Evolutionary conservation across 1,140 invertebrate species (phyloP).

Genomic region (Eufriesea mexicana): DNA sequence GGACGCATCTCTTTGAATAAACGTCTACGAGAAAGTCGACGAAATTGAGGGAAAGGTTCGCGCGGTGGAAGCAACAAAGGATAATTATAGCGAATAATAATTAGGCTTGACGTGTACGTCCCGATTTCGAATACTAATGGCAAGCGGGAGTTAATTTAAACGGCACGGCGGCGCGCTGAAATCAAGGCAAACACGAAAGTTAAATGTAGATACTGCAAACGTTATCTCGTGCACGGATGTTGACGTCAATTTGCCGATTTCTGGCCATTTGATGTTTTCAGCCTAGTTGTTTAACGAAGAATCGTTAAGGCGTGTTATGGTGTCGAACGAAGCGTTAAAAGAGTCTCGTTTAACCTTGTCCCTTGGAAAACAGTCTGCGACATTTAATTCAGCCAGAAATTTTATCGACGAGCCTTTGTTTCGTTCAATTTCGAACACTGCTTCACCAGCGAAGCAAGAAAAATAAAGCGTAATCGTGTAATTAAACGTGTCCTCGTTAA

Average conservation of each 20-base stretch:
- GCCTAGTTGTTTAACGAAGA: background rate
- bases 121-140: slow-evolving; percentile 33
- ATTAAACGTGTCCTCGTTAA: slow-evolving; percentile 16
- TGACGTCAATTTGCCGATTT: slow-evolving; percentile 40
- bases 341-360: no score
- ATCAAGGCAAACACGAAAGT: slow-evolving; percentile 45
- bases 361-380: no score
- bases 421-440: background rate
- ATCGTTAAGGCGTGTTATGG: background rate
- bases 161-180: background rate
- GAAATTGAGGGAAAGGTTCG: background rate
- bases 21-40: background rate
- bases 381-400: no score
- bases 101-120: slow-evolving; percentile 36
- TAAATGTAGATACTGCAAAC: slow-evolving; percentile 46
- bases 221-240: slow-evolving; percentile 2
- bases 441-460: background rate
- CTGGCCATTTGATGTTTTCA: background rate
- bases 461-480: background rate
- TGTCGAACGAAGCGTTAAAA: background rate
- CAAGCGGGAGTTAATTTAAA: slow-evolving; percentile 37
- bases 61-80: background rate
- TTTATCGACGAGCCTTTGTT: no score
- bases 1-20: slow-evolving; percentile 41
- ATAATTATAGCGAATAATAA: slow-evolving; percentile 42